These are phyloP conservation scores for Agonopterix arenella DNA, from an alignment of 2,888 invertebrate genomes.

Conservation along the genomic window DNA sequence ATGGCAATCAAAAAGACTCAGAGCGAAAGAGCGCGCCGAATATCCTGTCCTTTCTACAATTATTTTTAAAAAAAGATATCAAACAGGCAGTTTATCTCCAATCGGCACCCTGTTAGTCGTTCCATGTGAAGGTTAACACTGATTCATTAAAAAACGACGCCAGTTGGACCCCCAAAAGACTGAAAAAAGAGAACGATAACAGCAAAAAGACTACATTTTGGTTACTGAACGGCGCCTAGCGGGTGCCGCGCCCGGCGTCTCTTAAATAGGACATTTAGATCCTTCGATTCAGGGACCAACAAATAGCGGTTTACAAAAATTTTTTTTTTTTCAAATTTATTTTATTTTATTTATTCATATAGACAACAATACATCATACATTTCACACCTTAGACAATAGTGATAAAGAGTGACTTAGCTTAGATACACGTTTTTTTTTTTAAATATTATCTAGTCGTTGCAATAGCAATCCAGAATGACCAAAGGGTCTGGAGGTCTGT, in stretches of 20 bases:
- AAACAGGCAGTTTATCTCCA: constrained; percentile 61
- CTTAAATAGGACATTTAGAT: constrained; percentile 48
- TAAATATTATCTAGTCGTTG: too few relatives aligned
- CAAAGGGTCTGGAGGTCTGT: too few relatives aligned
- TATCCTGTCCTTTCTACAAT: constrained; percentile 65
- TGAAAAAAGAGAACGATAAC: constrained; percentile 46
- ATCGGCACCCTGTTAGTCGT: constrained; percentile 75
- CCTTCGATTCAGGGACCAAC: neutral
- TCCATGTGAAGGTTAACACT: constrained; percentile 73
- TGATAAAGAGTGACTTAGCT: too few relatives aligned
- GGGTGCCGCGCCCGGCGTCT: constrained; percentile 64
- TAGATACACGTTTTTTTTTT: too few relatives aligned
- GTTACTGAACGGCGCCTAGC: constrained; percentile 72
- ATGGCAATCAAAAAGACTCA: constrained; percentile 48
- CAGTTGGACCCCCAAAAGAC: constrained; percentile 71
- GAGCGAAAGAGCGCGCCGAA: constrained; percentile 44
- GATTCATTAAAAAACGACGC: constrained; percentile 72
- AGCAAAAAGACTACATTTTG: constrained; percentile 60
- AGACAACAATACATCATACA: too few relatives aligned
- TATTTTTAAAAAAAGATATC: constrained; percentile 26
- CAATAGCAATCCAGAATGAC: too few relatives aligned
- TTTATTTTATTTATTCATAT: too few relatives aligned
- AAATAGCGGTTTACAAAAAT: too few relatives aligned
- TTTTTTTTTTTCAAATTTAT: too few relatives aligned
- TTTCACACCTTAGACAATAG: too few relatives aligned